Percentiles rank a stretch among this genome's conserved stretches.
These are phyloP conservation scores for Argopecten irradians DNA, from an alignment of 1,140 invertebrate genomes.

Conservation along the genomic window DNA sequence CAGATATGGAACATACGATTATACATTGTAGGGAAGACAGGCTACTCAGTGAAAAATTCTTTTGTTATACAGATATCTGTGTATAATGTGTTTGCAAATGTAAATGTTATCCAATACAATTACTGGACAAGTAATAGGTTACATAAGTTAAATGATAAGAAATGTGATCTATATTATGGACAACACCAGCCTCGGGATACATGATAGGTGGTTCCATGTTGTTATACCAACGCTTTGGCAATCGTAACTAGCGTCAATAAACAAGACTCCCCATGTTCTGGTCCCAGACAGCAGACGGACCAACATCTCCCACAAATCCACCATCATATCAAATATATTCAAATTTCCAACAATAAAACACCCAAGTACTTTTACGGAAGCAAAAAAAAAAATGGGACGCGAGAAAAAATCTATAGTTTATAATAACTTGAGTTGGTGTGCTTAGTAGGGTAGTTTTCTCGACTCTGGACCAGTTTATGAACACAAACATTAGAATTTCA, in stretches of 20 bases:
- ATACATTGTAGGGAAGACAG: background rate
- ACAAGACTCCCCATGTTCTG: background rate
- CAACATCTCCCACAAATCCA: background rate
- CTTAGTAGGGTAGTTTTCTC: background rate
- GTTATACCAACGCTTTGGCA: background rate
- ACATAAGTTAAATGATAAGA: background rate
- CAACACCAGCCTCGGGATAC: background rate
- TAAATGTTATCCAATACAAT: background rate
- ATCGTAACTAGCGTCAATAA: background rate
- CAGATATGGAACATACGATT: background rate
- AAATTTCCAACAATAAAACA: background rate
- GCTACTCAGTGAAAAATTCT: background rate
- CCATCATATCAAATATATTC: background rate
- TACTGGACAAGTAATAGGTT: background rate
- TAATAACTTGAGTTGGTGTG: background rate
- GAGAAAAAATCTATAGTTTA: slow-evolving; percentile 5
- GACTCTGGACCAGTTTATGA: background rate
- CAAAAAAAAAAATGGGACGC: background rate
- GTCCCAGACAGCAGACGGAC: background rate
- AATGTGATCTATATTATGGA: background rate
- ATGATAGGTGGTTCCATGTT: background rate
- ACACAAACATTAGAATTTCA: background rate
- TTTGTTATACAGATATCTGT: background rate
- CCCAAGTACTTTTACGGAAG: background rate
- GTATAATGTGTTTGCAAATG: background rate